Percentiles rank a stretch among this genome's conserved stretches.
phyloP scores from a whole-genome alignment of 2,888 invertebrate genomes.

The Bellardia bayeri region DNA sequence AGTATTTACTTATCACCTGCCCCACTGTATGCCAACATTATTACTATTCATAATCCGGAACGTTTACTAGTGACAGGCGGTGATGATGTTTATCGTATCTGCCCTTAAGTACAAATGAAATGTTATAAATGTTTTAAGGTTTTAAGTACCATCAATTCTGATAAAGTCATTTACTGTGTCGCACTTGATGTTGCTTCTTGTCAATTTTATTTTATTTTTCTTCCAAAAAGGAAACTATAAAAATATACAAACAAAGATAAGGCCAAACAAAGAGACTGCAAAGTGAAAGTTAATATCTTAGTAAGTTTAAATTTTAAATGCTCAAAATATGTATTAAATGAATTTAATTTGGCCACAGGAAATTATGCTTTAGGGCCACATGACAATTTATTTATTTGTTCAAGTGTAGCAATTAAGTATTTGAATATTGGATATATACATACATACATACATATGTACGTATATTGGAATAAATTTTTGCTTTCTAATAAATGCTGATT shows the following conservation, averaged over 20 bases:
- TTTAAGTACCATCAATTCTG: not conserved
- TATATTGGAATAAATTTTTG: not conserved
- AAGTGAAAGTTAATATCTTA: conserved; percentile 19
- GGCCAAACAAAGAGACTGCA: not conserved
- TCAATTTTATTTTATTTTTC: not conserved
- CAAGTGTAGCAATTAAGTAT: not conserved
- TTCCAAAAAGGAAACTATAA: not conserved
- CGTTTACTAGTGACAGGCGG: not conserved
- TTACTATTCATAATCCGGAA: not conserved
- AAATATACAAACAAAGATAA: not conserved
- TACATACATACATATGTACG: not conserved
- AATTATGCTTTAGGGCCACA: not conserved
- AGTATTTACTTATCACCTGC: too few species aligned
- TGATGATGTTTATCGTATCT: not conserved
- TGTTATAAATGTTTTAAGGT: not conserved
- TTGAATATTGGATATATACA: not conserved
- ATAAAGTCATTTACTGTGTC: not conserved
- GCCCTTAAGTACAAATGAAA: not conserved
- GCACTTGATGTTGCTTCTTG: not conserved
- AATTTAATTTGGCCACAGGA: conserved; percentile 12
- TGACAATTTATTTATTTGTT: not conserved
- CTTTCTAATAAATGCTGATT: too few species aligned
- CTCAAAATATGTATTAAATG: conserved; percentile 3
- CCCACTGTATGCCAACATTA: not conserved
- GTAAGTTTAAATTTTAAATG: conserved; percentile 7